Evolutionary conservation across 2,113 vertebrate species (phyloP), one percentile per base, ranked within the genome.

Genomic region (Oceanites oceanicus): DNA sequence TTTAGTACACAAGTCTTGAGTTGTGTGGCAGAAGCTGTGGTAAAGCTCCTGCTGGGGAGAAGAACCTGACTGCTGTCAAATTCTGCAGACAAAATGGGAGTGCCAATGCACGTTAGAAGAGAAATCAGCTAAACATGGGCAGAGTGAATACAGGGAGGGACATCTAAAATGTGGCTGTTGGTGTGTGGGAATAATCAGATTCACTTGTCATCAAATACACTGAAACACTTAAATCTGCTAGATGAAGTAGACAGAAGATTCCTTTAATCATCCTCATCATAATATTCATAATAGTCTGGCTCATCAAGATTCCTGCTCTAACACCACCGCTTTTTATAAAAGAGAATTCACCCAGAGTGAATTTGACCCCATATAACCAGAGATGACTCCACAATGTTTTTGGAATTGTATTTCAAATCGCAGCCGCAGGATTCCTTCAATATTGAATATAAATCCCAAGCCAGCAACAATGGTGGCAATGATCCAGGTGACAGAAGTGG

Each of bases 391-490:
- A 62, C 63, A 86, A 25, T 82, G 44, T 3, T 79, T 90, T 86
- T 76, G 42, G 71, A 88, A 88, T 73, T 94, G 29, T 58, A 66
- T 88, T 95, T 93, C 83, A 92, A 80, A 83, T 94, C 8, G 6
- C 62, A 95, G 68, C 72, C 2, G 1, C 63, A 59, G 1, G 9
- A 93, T 90, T 94, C 88, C 74, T 92, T 92, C 90, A 86, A 62
- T 86, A 91, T 14, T 94, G 72, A 86, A 79, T 66, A 74, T 53
- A 91, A 96, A 77, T 66, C 67, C 66, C 23, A 77, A 83, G 77
- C 45, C 63, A 86, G 68, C 17, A 74, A 91, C 88, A 94, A 95
- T 94, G 53, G 50, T 96, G 88, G 79, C 91, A 83, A 32, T 29
- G 86, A 61, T 90, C 88, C 86, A 94, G 67, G 36, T 85, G 58